These are phyloP conservation scores for Discoglossus pictus DNA, from an alignment of 2,797 vertebrate species.

Conservation along the genomic window DNA sequence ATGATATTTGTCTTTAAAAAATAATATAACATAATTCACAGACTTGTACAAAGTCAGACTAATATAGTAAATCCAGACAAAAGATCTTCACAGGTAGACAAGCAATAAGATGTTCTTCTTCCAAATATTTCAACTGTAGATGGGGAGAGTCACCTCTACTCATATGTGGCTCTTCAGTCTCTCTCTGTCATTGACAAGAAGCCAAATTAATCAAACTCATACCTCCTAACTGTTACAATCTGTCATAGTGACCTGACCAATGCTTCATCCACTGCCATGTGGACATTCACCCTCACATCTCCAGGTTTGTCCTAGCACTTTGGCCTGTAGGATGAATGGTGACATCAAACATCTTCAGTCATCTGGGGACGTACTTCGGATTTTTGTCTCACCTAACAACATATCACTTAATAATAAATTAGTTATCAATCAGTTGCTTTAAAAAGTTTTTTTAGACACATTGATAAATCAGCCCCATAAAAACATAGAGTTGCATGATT, in stretches of 20 bases:
- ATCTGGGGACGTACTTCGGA: background rate
- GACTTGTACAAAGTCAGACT: too few species aligned
- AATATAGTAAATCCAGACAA: background rate
- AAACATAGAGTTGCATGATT: too few species aligned
- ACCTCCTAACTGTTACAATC: constrained; percentile 89
- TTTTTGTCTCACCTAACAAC: constrained; percentile 40
- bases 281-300: constrained; percentile 80
- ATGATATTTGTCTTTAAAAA: constrained; percentile 13
- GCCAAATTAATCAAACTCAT: constrained; percentile 94
- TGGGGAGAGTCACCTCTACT: constrained; percentile 69
- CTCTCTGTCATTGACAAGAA: constrained; percentile 77
- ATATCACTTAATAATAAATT: too few species aligned
- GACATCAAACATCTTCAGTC: constrained; percentile 53
- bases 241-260: constrained; percentile 78
- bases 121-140: background rate
- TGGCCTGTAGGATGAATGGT: constrained; percentile 72
- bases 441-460: too few species aligned
- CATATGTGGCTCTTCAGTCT: constrained; percentile 64
- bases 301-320: constrained; percentile 77
- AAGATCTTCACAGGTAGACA: background rate
- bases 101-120: constrained; percentile 8
- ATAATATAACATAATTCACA: background rate
- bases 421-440: too few species aligned
- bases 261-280: constrained; percentile 83
- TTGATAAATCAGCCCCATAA: too few species aligned